Base-by-base conservation (phyloP, 2,888 invertebrate genomes). In the Drosophila limbata region DNA sequence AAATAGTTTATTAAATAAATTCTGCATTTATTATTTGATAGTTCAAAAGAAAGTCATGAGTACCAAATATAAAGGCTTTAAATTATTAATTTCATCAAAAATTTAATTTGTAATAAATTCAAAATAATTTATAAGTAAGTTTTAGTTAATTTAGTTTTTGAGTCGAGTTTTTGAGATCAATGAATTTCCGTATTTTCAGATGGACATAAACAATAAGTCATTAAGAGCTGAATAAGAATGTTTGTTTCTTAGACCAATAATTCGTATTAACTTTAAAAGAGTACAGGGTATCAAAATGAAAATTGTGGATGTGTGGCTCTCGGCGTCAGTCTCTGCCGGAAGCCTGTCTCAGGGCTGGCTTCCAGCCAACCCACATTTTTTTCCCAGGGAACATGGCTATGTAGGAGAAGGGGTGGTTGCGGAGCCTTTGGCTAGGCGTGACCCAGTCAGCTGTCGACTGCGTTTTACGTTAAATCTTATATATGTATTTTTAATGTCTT, bases 341-440 rank as follows among this genome's bases (percentile, higher is more conserved):
- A 62, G 42, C 57, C 15, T 44, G 47, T 55, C 67, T 44, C 69
- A 39, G 52, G 37, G 33, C 45, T 66, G 66, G 50, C 60, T 67
- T 48, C 25, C 51, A 65, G 73, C 68, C 60, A 78, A 75, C 75
- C 73, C 73, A 73, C 77, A 68, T 35, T 39, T 53, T 81, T 71
- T 56, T 64, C 52, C 35, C 15, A n/a, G 25, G 13, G n/a, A 10
- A 25, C 13, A 15, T 2, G 44, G 21, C 0, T 10, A 6, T 21
- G 25, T 10, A 15, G 17, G 39, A 13, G 4, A 17, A 28, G 6
- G n/a, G 17, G n/a, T 10, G 9, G 37, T 25, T 28, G 37, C n/a
- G 47, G 31, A 42, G 56, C 50, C 51, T 50, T 60, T 35, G 44
- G 19, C 64, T 52, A 33, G 73, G 35, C 74, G 17, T 42, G 62